These are phyloP conservation scores for Coryphaenoides rupestris DNA, from an alignment of 2,113 vertebrate species.

Conservation along the genomic window DNA sequence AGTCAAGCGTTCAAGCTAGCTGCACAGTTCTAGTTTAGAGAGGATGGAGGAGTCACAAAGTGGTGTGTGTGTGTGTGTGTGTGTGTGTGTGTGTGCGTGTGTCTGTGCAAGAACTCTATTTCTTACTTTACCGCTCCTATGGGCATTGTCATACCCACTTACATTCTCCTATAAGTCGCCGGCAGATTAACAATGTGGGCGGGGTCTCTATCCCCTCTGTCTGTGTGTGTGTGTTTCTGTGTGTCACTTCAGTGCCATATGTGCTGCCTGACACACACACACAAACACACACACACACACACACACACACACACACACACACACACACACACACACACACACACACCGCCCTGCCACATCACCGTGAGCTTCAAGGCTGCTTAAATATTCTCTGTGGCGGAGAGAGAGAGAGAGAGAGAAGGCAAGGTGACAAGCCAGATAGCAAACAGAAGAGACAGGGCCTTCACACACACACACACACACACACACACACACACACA, in stretches of 20 bases:
- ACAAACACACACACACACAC: too few species aligned
- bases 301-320: too few species aligned
- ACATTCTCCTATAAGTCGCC: slow-evolving; percentile 42
- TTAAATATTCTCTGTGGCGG: background rate
- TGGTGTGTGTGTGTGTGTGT: background rate
- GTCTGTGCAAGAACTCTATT: slow-evolving; percentile 25
- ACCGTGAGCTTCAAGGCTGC: slow-evolving; percentile 4
- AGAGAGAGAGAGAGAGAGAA: too few species aligned
- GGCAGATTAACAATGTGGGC: slow-evolving; percentile 37
- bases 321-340: too few species aligned
- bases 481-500: too few species aligned
- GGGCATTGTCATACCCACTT: slow-evolving; percentile 43
- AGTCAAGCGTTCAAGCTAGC: slow-evolving; percentile 52
- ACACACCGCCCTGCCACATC: too few species aligned
- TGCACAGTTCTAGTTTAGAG: slow-evolving; percentile 48
- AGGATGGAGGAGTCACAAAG: slow-evolving; percentile 20
- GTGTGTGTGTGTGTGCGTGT: slow-evolving; percentile 12
- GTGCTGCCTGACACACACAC: too few species aligned
- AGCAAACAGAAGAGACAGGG: background rate
- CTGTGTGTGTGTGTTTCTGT: background rate
- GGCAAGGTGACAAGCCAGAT: slow-evolving; percentile 18
- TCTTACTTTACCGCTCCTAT: slow-evolving; percentile 49
- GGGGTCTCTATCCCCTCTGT: background rate
- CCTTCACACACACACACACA: background rate
- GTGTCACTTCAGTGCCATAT: background rate